Evolutionary conservation across 2,113 vertebrate species (phyloP).

Genomic region (Vidua chalybeata): DNA sequence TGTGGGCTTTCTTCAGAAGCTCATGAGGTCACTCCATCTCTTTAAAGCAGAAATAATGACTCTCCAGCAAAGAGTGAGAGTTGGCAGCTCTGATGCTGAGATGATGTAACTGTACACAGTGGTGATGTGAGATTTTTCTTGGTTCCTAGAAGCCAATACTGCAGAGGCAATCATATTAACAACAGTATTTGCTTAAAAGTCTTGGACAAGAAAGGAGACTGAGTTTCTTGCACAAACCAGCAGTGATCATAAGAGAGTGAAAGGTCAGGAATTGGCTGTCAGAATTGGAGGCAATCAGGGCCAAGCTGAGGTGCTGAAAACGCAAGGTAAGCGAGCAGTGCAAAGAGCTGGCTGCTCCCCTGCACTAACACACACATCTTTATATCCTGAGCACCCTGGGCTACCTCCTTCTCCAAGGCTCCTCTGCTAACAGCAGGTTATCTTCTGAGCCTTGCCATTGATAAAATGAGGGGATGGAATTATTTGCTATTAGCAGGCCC

Average conservation of each 20-base stretch:
- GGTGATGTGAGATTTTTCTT: slow-evolving; percentile 55
- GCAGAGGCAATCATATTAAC: slow-evolving; percentile 18
- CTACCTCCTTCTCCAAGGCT: not conserved
- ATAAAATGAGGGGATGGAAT: slow-evolving; percentile 29
- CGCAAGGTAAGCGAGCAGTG: not conserved
- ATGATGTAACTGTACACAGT: slow-evolving; percentile 59
- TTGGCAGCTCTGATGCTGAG: slow-evolving; percentile 46
- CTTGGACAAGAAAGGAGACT: slow-evolving; percentile 4
- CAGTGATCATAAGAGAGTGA: not conserved
- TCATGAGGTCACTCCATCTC: slow-evolving; percentile 28
- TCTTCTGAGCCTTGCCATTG: slow-evolving; percentile 17
- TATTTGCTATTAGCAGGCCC: slow-evolving; percentile 3
- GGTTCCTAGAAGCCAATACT: slow-evolving; percentile 59
- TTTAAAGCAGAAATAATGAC: slow-evolving; percentile 27
- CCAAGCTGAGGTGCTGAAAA: not conserved
- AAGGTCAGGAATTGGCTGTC: slow-evolving; percentile 38
- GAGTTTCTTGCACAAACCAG: not conserved
- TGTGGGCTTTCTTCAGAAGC: slow-evolving; percentile 38
- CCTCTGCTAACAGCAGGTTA: slow-evolving; percentile 25
- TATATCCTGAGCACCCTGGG: not conserved
- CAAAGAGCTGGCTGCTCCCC: not conserved
- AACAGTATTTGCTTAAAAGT: slow-evolving; percentile 21
- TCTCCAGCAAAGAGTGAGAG: slow-evolving; percentile 9
- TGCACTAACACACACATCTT: not conserved
- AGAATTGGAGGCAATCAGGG: slow-evolving; percentile 3